phyloP scores from a whole-genome alignment of 2,113 vertebrate genomes.

The Plestiodon gilberti region DNA sequence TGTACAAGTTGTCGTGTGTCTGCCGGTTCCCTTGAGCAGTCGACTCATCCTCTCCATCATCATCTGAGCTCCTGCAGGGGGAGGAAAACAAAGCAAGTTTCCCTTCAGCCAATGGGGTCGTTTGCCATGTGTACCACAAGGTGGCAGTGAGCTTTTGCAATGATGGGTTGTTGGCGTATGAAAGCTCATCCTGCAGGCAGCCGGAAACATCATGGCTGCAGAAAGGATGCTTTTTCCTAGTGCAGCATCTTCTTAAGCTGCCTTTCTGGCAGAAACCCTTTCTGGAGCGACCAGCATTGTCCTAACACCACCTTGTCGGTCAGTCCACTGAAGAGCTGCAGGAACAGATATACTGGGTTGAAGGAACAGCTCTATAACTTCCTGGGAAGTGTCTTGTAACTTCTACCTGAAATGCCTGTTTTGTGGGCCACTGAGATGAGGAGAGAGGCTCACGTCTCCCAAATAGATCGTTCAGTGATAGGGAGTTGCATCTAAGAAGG shows the following conservation, averaged over 20 bases:
- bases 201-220: not conserved
- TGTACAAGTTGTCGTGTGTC: conserved; percentile 94
- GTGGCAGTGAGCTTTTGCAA: conserved; percentile 60
- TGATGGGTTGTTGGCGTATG: not conserved
- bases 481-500: not conserved
- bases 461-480: not conserved
- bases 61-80: conserved; percentile 82
- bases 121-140: conserved; percentile 43
- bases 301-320: no score
- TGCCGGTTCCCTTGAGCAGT: conserved; percentile 86
- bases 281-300: no score
- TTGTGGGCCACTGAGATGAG: not conserved
- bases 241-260: not conserved
- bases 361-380: no score
- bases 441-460: not conserved
- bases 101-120: not conserved
- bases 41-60: conserved; percentile 91
- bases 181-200: not conserved
- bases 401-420: not conserved
- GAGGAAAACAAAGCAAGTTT: conserved; percentile 48
- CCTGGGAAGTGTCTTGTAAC: no score
- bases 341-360: no score
- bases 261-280: no score
- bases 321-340: no score
- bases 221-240: no score